phyloP scores from a whole-genome alignment of 2,113 vertebrate species.

The Noctilio leporinus region DNA sequence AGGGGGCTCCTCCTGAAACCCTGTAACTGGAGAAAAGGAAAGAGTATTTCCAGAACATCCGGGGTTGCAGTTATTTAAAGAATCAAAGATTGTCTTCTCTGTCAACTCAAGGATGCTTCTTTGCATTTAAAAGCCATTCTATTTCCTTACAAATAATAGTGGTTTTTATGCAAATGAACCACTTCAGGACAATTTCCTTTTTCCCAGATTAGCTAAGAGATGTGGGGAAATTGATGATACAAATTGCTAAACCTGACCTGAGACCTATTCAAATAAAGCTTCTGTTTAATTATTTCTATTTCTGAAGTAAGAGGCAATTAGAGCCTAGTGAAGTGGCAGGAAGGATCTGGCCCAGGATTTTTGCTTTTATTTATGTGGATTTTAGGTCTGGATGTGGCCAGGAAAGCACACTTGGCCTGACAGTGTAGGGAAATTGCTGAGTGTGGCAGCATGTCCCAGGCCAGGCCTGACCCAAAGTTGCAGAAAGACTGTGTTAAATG shows the following conservation, averaged over 20 bases:
- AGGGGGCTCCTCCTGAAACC: not conserved
- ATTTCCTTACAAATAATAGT: slow-evolving; percentile 65
- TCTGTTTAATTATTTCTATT: slow-evolving; percentile 56
- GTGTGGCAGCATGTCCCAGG: not conserved
- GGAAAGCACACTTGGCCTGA: not conserved
- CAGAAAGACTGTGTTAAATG: not conserved
- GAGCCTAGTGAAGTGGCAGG: slow-evolving; percentile 16
- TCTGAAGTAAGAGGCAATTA: slow-evolving; percentile 53
- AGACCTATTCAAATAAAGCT: slow-evolving; percentile 44
- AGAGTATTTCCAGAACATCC: slow-evolving; percentile 53
- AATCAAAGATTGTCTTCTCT: slow-evolving; percentile 27
- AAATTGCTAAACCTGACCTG: slow-evolving; percentile 35
- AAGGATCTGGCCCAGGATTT: not conserved
- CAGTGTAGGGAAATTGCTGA: not conserved
- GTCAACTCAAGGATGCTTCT: slow-evolving; percentile 19
- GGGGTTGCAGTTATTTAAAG: slow-evolving; percentile 41
- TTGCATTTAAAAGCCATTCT: slow-evolving; percentile 53
- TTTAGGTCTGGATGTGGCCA: not conserved
- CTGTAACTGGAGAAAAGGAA: slow-evolving; percentile 27
- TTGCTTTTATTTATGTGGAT: slow-evolving; percentile 15
- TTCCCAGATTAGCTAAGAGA: slow-evolving; percentile 36
- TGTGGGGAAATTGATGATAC: slow-evolving; percentile 10
- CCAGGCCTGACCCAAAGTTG: not conserved
- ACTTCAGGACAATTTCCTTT: slow-evolving; percentile 43
- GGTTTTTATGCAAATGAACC: slow-evolving; percentile 51